These are phyloP conservation scores for Catonia carolina DNA, from an alignment of 2,888 invertebrate species.

Conservation along the genomic window DNA sequence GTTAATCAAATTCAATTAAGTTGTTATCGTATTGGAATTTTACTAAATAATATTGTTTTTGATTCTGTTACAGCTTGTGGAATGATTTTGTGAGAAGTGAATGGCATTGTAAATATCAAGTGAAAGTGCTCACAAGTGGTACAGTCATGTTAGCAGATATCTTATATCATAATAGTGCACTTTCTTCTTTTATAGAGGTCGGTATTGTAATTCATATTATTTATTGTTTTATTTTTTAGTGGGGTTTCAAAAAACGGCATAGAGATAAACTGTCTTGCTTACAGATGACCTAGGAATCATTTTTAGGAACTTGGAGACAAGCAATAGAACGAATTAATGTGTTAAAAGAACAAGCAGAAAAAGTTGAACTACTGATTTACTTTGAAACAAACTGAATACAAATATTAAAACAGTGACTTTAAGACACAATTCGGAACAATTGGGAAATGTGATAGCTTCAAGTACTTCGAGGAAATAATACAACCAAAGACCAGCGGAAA, in stretches of 20 bases:
- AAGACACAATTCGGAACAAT: no score
- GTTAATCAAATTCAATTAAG: no score
- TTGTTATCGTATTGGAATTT: no score
- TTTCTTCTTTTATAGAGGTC: constrained; percentile 92
- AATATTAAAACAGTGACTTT: no score
- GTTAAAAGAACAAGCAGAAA: no score
- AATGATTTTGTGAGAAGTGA: constrained; percentile 76
- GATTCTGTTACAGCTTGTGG: constrained; percentile 52
- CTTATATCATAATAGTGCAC: constrained; percentile 79
- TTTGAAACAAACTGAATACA: constrained; percentile 1
- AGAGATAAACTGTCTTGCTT: no score
- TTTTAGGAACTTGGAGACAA: neutral
- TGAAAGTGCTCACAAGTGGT: constrained; percentile 79
- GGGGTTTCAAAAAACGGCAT: constrained; percentile 5
- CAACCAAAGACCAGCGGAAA: no score
- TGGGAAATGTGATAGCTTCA: no score
- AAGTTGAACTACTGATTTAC: neutral
- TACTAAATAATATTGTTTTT: no score
- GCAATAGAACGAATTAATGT: neutral
- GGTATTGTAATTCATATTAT: no score
- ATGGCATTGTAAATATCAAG: constrained; percentile 86
- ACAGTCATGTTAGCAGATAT: constrained; percentile 78
- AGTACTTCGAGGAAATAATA: no score
- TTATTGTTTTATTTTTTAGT: constrained; percentile 5
- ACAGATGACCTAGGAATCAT: neutral